Evolutionary conservation across 2,888 invertebrate genomes (phyloP), one percentile per base, ranked within the genome.

Genomic region (Linhomoeus sp.): DNA sequence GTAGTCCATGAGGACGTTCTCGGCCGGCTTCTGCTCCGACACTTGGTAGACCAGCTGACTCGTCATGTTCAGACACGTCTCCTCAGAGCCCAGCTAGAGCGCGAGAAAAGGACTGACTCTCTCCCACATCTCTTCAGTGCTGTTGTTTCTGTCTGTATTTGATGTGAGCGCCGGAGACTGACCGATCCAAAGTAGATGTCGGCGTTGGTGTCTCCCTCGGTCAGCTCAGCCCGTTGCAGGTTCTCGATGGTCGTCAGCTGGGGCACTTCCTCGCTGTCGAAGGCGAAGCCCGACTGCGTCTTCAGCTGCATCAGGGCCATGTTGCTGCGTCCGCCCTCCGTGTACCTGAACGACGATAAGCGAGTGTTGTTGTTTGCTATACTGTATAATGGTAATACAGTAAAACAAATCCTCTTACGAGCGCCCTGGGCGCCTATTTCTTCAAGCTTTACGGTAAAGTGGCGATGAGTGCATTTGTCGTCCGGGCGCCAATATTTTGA

Each of bases 1-100:
- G 58, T 90, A 83, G 65, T 92, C 90, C 55, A 79, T 80, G 39
- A 90, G 75, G 39, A 78, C 75, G 52, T 87, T 82, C 55, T 81
- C 76, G 24, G 81, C 84, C 12, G 86, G 80, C 50, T 81, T 81
- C 58, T 86, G 84, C 45, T 80, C 75, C 3, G 84, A 82, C 15
- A 85, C 81, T 61, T 81, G 80, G 63, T 82, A 78, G 0, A 80
- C 80, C 56, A 82, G 75, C 57, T 79, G 79, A 9, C 83, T 83
- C 9, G 79, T 79, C 38, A 88, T 75, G 3, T 85, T 82, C 25
- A 84, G 77, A 63, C 87, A 88, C 47, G 61, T 54, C 14, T 59
- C 60, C n/a, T 52, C 51, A 39, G 52, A 53, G 22, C 58, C 58
- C 23, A 63, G 45, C 62, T 61, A 46, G 23, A 58, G 24, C 5